A percentile compares a stretch with the other conserved stretches of the same genome.
These are phyloP conservation scores for Daktulosphaira vitifoliae DNA, from an alignment of 1,140 invertebrate genomes.

Conservation along the genomic window DNA sequence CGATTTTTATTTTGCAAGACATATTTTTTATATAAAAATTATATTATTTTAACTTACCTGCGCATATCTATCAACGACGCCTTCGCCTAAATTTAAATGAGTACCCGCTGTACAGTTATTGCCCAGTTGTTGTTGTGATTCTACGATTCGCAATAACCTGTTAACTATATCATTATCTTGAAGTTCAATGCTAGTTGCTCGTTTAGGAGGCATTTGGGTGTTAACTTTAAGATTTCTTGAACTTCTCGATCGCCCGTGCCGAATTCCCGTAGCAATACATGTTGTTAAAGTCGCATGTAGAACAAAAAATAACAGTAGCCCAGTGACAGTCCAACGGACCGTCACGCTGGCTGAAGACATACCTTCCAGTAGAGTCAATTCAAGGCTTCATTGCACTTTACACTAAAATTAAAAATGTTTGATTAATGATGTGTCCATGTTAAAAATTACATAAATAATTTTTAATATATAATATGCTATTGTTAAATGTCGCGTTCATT, in stretches of 20 bases:
- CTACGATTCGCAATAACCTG: slow-evolving; percentile 78
- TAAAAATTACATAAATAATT: too few species aligned
- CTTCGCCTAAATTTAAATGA: slow-evolving; percentile 79
- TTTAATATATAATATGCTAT: too few species aligned
- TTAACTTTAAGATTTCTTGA: not conserved
- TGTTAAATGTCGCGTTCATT: too few species aligned
- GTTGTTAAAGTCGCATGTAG: not conserved
- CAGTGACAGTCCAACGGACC: too few species aligned
- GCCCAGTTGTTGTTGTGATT: slow-evolving; percentile 76
- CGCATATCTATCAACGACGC: slow-evolving; percentile 87
- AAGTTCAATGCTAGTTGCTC: not conserved
- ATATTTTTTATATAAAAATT: too few species aligned
- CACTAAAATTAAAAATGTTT: too few species aligned
- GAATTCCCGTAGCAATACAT: not conserved
- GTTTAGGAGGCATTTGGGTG: not conserved
- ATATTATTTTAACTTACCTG: slow-evolving; percentile 64
- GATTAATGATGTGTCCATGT: too few species aligned
- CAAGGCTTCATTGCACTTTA: too few species aligned
- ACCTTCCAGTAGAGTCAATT: too few species aligned
- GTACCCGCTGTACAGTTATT: slow-evolving; percentile 88
- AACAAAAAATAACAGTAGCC: not conserved
- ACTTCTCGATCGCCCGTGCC: slow-evolving; percentile 19
- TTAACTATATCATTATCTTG: slow-evolving; percentile 61
- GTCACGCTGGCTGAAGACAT: too few species aligned
- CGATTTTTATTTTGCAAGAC: too few species aligned